These are phyloP conservation scores for Toxostoma redivivum DNA, from an alignment of 2,113 vertebrate genomes.

Conservation along the genomic window DNA sequence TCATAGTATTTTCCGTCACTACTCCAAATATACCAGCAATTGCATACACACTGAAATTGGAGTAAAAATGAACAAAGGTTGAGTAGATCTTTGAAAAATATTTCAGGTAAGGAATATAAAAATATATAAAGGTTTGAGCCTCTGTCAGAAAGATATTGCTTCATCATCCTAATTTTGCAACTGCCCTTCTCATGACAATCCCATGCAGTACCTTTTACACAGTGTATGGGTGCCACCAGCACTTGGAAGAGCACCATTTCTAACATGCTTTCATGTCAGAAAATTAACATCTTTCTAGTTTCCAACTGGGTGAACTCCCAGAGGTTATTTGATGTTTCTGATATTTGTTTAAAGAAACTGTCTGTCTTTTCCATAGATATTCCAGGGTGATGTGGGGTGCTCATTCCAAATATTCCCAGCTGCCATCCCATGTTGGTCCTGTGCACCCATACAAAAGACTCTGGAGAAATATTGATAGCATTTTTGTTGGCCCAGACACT, in stretches of 20 bases:
- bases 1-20: background rate
- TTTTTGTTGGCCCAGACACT: background rate
- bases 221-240: background rate
- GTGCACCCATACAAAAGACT: background rate
- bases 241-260: background rate
- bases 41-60: background rate
- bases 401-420: background rate
- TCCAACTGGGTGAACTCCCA: background rate
- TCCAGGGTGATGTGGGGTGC: background rate
- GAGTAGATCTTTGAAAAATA: background rate
- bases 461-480: background rate
- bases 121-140: background rate
- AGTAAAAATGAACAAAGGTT: background rate
- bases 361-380: background rate
- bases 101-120: background rate
- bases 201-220: background rate
- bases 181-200: background rate
- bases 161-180: background rate
- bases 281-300: background rate
- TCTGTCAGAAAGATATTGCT: background rate
- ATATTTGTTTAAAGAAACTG: background rate
- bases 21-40: background rate
- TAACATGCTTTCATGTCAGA: no score
- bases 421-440: background rate
- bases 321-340: background rate